Conservation (phyloP, 2,888 invertebrate species). For the Perizoma flavofasciatum region DNA sequence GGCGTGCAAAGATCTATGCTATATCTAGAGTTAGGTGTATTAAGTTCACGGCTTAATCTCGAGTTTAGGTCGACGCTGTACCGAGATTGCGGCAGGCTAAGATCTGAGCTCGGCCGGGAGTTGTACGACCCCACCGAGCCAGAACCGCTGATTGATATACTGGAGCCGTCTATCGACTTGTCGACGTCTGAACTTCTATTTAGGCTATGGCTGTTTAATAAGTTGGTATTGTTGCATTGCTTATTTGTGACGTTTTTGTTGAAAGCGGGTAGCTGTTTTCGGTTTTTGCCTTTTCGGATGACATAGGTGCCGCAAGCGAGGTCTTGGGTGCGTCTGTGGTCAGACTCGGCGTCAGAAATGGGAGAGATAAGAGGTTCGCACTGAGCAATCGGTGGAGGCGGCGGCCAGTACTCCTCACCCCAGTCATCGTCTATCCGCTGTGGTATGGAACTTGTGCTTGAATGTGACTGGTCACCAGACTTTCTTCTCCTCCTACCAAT, state of each 20-base stretch:
- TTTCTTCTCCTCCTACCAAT: constrained; percentile 82
- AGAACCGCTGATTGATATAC: constrained; percentile 78
- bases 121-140: constrained; percentile 84
- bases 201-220: constrained; percentile 75
- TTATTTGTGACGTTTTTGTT: constrained; percentile 80
- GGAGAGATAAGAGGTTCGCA: constrained; percentile 88
- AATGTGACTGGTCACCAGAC: constrained; percentile 84
- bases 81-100: constrained; percentile 84
- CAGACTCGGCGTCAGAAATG: constrained; percentile 84
- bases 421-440: constrained; percentile 86
- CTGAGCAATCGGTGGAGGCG: constrained; percentile 86
- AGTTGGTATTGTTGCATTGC: constrained; percentile 58
- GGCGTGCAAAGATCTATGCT: constrained; percentile 87
- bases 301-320: constrained; percentile 89
- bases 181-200: constrained; percentile 77
- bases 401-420: constrained; percentile 88
- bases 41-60: constrained; percentile 82
- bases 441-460: constrained; percentile 89
- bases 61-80: constrained; percentile 84
- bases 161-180: constrained; percentile 77
- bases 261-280: constrained; percentile 86
- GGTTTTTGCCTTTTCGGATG: constrained; percentile 89
- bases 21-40: constrained; percentile 86
- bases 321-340: constrained; percentile 65
- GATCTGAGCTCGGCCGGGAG: constrained; percentile 85